phyloP scores from a whole-genome alignment of 2,888 invertebrate species.

The Mylabris sibirica region DNA sequence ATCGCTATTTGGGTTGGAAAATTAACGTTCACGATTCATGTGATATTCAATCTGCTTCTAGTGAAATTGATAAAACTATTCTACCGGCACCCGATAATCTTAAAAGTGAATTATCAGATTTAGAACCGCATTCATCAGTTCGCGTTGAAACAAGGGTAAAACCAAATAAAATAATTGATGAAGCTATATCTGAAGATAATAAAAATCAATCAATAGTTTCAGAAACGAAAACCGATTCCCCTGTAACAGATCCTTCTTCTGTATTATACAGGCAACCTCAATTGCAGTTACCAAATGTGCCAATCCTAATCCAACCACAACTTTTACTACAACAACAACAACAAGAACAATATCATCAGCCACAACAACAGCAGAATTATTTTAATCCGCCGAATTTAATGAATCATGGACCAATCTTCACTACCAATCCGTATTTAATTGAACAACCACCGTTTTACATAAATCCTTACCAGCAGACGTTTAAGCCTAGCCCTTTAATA shows the following conservation, averaged over 20 bases:
- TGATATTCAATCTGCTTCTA: conserved; percentile 66
- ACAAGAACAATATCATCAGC: conserved; percentile 33
- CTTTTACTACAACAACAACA: conserved; percentile 23
- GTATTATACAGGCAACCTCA: conserved; percentile 27
- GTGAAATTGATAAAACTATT: conserved; percentile 63
- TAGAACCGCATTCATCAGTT: conserved; percentile 66
- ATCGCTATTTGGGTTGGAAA: conserved; percentile 94
- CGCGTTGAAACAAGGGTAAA: conserved; percentile 53
- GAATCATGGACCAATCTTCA: conserved; percentile 30
- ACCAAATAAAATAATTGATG: conserved; percentile 50
- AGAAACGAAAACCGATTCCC: conserved; percentile 41
- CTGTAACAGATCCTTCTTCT: conserved; percentile 29
- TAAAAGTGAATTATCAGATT: conserved; percentile 58
- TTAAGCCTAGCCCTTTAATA: conserved; percentile 42
- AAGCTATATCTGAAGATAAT: conserved; percentile 41
- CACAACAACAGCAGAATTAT: conserved; percentile 25
- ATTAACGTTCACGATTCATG: conserved; percentile 89
- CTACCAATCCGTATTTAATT: conserved; percentile 31
- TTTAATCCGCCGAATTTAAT: conserved; percentile 30
- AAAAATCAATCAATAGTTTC: conserved; percentile 50
- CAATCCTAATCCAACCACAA: conserved; percentile 39
- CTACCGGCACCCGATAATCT: conserved; percentile 55
- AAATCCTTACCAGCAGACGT: conserved; percentile 34
- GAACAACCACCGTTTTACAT: conserved; percentile 32
- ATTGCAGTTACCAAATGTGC: conserved; percentile 40